Base-by-base conservation (phyloP, 92 coral and sea anemone species). In the Umimayanthus chanpuru region DNA sequence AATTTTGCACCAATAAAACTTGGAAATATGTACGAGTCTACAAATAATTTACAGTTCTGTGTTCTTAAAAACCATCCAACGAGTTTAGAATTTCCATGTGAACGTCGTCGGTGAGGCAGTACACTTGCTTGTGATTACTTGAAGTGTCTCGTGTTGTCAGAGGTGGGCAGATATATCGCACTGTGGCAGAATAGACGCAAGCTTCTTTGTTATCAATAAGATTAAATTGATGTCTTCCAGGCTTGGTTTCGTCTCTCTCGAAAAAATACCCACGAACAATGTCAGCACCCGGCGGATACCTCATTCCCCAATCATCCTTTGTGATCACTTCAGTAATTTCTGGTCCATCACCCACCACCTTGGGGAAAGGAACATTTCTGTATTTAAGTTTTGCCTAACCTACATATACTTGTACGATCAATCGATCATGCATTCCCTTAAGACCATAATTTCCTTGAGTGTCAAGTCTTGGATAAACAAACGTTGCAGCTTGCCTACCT, bases 251-350 rank as follows among this genome's bases (percentile, higher is more conserved):
- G 79, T 75, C 79, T 75, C 79, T 73, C 49, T 32, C 78, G 44
- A 73, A 73, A 47, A 74, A 74, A 74, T 74, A 47, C 36, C 78
- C 78, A 36, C 78, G 78, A 74, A 74, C 78, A 74, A 74, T 47
- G 16, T 74, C 50, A 74, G 25, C 78, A 74, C 78, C 50, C 7
- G n/a, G 49, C 20, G 49, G 78, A 36, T 74, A 74, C 32, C 44
- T 74, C 78, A 36, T 36, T 10, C 47, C 40, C 78, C 50, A 74
- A 74, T 74, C 49, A 74, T 74, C 49, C 78, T n/a, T 74, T 32
- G 49, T 74, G 14, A 36, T 47, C 78, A 9, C 18, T 74, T 74
- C 50, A 74, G 40, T 21, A 9, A 74, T 74, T 74, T 36, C 25
- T 32, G 78, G 78, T 74, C 49, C 78, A 14, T 14, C n/a, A 47